Evolutionary conservation across 2,113 vertebrate species (phyloP).

Genomic region (Oceanodroma tethys): DNA sequence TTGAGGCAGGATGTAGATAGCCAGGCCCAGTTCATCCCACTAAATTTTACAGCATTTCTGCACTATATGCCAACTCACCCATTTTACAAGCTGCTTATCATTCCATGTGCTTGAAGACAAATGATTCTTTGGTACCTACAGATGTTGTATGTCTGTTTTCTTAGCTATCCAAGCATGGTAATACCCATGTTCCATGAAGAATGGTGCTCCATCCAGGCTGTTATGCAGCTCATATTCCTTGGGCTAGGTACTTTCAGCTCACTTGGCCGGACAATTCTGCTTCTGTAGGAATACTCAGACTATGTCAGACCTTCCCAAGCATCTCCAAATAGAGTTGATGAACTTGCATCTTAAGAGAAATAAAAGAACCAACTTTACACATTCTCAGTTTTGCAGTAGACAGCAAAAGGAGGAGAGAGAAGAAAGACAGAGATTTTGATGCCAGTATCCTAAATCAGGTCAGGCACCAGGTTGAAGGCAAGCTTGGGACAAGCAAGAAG

Average conservation of each 20-base stretch:
- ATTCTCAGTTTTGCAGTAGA: neutral
- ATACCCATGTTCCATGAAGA: neutral
- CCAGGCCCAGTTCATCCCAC: neutral
- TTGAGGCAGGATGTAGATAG: neutral
- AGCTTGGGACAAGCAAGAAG: neutral
- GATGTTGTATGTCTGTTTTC: neutral
- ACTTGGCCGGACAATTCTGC: neutral
- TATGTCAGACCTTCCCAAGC: neutral
- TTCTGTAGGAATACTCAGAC: neutral
- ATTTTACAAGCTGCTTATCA: neutral
- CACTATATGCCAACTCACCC: neutral
- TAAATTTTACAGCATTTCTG: neutral
- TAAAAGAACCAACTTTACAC: neutral
- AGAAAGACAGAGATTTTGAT: neutral
- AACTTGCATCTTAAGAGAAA: neutral
- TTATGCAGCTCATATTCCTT: neutral
- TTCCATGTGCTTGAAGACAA: neutral
- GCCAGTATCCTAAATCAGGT: neutral
- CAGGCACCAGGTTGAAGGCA: neutral
- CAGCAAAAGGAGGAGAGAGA: neutral
- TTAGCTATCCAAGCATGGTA: neutral
- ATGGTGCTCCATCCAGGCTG: neutral
- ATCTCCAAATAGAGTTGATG: neutral
- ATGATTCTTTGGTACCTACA: neutral
- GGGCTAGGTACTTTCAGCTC: neutral